Evolutionary conservation across 2,797 vertebrate species (phyloP).

Genomic region (Buphagus erythrorhynchus): DNA sequence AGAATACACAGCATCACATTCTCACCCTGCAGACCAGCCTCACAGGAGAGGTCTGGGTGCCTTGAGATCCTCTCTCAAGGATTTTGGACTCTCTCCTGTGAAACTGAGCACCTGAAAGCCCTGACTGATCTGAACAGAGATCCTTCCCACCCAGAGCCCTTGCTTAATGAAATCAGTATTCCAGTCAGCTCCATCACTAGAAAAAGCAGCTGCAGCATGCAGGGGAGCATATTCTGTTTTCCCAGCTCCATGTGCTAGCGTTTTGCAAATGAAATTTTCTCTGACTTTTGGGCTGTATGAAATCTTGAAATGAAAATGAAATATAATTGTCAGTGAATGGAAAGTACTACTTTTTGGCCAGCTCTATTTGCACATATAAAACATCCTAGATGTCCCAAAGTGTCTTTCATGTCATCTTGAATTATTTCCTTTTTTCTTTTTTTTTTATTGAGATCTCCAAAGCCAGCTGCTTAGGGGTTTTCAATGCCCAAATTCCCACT

Average conservation of each 20-base stretch:
- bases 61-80: fast-evolving
- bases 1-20: fast-evolving
- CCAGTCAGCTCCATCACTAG: not conserved
- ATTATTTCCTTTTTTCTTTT: not conserved
- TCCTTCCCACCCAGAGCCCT: not conserved
- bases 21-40: not conserved
- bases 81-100: not conserved
- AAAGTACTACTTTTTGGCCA: not conserved
- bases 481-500: conserved; percentile 8
- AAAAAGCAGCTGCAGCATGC: conserved; percentile 25
- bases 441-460: not conserved
- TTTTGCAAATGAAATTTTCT: conserved; percentile 8
- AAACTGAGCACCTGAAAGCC: not conserved
- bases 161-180: conserved; percentile 20
- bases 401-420: not conserved
- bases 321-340: not conserved
- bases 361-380: not conserved
- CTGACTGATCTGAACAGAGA: not conserved
- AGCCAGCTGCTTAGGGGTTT: conserved; percentile 22
- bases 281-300: not conserved
- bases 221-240: not conserved
- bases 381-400: not conserved
- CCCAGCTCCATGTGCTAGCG: not conserved
- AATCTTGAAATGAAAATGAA: conserved; percentile 30
- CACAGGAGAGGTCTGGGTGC: not conserved